Conservation (phyloP, 2,888 invertebrate species). For the Coenonympha glycerion region DNA sequence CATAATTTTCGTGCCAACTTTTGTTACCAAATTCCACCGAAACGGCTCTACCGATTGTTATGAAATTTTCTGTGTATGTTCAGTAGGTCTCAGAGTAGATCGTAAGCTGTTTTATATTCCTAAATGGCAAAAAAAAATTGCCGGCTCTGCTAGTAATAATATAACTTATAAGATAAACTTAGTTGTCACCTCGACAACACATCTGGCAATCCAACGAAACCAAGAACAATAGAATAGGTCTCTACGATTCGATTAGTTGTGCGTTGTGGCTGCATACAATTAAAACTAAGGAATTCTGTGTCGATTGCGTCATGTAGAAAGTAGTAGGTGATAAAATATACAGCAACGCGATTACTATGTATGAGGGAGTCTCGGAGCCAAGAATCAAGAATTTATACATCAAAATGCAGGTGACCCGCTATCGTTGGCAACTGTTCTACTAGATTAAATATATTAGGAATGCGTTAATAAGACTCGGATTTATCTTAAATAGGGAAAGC, state of each 20-base stretch:
- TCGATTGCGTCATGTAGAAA: slow-evolving; percentile 37
- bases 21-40: no score
- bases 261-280: slow-evolving; percentile 29
- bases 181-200: background rate
- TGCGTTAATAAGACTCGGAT: background rate
- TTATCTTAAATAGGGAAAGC: no score
- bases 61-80: no score
- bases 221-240: slow-evolving; percentile 28
- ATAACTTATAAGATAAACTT: no score
- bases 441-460: background rate
- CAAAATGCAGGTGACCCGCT: slow-evolving; percentile 1
- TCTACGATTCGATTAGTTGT: slow-evolving; percentile 25
- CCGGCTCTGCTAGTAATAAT: no score
- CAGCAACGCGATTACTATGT: slow-evolving; percentile 26
- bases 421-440: slow-evolving; percentile 5
- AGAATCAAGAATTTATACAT: background rate
- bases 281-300: slow-evolving; percentile 28
- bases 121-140: no score
- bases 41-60: no score
- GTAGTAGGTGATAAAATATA: slow-evolving; percentile 23
- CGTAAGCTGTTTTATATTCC: no score
- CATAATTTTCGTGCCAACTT: no score
- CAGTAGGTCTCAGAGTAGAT: no score
- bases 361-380: slow-evolving; percentile 9
- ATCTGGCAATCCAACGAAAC: slow-evolving; percentile 14